A percentile compares a stretch with the other conserved stretches of the same genome.
Conservation (phyloP, 2,888 invertebrate genomes). For the Acanthosepion esculentum region DNA sequence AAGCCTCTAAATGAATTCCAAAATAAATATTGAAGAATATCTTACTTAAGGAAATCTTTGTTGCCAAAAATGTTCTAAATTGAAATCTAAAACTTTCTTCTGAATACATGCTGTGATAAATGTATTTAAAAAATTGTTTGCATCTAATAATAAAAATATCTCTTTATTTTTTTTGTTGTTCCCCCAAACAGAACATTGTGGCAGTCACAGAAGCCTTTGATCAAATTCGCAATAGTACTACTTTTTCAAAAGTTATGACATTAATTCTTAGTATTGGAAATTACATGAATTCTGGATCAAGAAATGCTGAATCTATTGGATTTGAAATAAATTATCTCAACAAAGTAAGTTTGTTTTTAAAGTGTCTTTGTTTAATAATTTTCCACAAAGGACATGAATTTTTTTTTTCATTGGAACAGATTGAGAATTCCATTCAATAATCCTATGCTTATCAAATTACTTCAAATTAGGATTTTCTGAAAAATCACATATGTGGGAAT, state of each 20-base stretch:
- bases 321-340: slow-evolving; percentile 97
- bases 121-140: too few relatives aligned
- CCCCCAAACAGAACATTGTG: slow-evolving; percentile 84
- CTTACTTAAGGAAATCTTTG: too few relatives aligned
- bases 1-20: too few relatives aligned
- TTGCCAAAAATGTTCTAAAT: too few relatives aligned
- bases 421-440: too few relatives aligned
- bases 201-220: slow-evolving; percentile 93
- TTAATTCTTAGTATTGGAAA: slow-evolving; percentile 93
- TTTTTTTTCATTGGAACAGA: too few relatives aligned
- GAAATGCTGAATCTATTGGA: slow-evolving; percentile 92
- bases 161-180: background rate
- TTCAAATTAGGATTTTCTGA: too few relatives aligned
- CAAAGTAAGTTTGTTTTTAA: slow-evolving; percentile 80
- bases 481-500: too few relatives aligned
- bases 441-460: too few relatives aligned
- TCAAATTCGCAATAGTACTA: slow-evolving; percentile 89
- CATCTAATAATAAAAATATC: background rate
- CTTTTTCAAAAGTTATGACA: slow-evolving; percentile 92
- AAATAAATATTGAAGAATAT: too few relatives aligned
- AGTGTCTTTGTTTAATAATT: background rate
- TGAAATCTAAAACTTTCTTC: too few relatives aligned
- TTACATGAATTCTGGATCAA: slow-evolving; percentile 96
- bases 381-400: too few relatives aligned
- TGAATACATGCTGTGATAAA: background rate